Evolutionary conservation across 37 sponge, comb jelly and placozoan species (phyloP).

Genomic region (Agelas oroides): DNA sequence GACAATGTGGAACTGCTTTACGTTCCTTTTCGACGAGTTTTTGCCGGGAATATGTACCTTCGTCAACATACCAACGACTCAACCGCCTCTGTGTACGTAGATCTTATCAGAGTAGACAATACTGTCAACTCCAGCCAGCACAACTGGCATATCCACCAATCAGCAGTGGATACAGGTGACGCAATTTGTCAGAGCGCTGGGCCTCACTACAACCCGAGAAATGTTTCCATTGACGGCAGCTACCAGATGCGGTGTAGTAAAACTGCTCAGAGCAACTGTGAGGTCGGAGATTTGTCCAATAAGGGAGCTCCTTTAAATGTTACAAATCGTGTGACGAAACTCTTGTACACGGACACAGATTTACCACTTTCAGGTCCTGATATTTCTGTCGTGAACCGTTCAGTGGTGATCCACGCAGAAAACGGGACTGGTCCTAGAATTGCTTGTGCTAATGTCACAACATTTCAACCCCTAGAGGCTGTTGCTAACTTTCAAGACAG

Average conservation of each 20-base stretch:
- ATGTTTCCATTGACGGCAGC: not conserved
- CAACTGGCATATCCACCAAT: slow-evolving; percentile 70
- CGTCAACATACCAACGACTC: slow-evolving; percentile 11
- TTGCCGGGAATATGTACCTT: slow-evolving; percentile 67
- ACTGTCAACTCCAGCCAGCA: slow-evolving; percentile 30
- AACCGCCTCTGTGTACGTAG: slow-evolving; percentile 43
- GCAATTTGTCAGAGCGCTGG: slow-evolving; percentile 28
- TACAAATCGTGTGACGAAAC: not conserved
- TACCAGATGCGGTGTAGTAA: slow-evolving; percentile 24
- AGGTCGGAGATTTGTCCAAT: slow-evolving; percentile 73
- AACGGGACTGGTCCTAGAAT: slow-evolving; percentile 37
- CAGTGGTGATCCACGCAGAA: slow-evolving; percentile 63
- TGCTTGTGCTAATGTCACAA: slow-evolving; percentile 61
- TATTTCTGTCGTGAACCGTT: slow-evolving; percentile 50
- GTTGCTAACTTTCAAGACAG: slow-evolving; percentile 4
- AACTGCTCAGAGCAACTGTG: slow-evolving; percentile 37
- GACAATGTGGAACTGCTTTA: not conserved
- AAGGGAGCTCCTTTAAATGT: slow-evolving; percentile 56
- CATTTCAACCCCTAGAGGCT: slow-evolving; percentile 36
- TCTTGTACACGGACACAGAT: slow-evolving; percentile 61
- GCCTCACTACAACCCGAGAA: slow-evolving; percentile 55
- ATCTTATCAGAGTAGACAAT: slow-evolving; percentile 12
- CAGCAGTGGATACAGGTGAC: slow-evolving; percentile 20
- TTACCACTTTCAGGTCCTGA: slow-evolving; percentile 37
- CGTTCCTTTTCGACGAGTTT: slow-evolving; percentile 50